Percentiles rank a stretch among this genome's conserved stretches.
phyloP scores from a whole-genome alignment of 2,113 vertebrate species.

The Scopus umbretta region DNA sequence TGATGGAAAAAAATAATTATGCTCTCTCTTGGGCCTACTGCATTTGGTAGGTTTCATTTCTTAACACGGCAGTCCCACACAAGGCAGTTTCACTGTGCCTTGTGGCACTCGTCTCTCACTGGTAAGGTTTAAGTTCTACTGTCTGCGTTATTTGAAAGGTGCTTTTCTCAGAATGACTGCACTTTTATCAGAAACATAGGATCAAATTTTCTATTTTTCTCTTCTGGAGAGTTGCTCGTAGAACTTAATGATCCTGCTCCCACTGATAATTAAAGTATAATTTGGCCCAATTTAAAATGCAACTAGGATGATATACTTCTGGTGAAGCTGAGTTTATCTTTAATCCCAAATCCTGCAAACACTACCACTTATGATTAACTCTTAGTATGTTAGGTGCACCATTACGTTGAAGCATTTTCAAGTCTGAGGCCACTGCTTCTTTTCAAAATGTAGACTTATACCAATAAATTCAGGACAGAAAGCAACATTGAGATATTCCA shows the following conservation, averaged over 20 bases:
- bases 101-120: fast-evolving
- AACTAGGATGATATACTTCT: neutral
- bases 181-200: neutral
- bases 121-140: neutral
- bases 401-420: neutral
- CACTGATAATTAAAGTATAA: neutral
- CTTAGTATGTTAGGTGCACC: neutral
- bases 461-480: neutral
- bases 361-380: neutral
- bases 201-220: neutral
- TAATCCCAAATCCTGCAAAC: neutral
- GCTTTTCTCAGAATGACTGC: neutral
- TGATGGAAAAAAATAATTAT: neutral
- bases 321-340: neutral
- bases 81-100: neutral
- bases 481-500: neutral
- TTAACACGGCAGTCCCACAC: neutral
- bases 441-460: neutral
- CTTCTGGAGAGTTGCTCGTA: neutral
- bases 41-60: neutral
- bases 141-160: neutral
- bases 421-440: neutral
- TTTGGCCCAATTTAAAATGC: slow-evolving; percentile 8
- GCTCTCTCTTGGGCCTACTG: neutral
- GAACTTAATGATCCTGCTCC: neutral